Base-by-base conservation (phyloP, 2,888 invertebrate genomes). In the Synergus gifuensis region DNA sequence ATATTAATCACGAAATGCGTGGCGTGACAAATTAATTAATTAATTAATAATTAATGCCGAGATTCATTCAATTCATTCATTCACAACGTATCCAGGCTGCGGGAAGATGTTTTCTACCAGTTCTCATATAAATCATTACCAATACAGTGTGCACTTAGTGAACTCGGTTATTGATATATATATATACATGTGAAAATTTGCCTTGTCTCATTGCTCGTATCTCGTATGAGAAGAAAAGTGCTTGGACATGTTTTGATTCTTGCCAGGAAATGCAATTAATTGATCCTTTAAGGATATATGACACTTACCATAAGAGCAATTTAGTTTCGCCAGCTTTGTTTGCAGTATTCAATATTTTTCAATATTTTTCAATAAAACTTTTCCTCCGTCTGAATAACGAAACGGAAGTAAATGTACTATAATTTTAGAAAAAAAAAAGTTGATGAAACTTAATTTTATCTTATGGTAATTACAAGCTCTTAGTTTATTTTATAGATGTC, bases 71-170 rank as follows among this genome's bases (percentile, higher is more conserved):
- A 36, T 36, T 36, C 36, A 36, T 36, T 36, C 36, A 36, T 36
- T 36, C 69, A 49, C 69, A 69, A 36, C 67, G 5, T 22, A 67
- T 44, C 18, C 67, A 44, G 44, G 22, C 46, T 73, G 73, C 73
- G 76, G 66, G 79, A 79, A 79, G 66, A 79, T 79, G 76, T 79
- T 79, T 76, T 76, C 76, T 66, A 28, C 58, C 28, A 40, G 76
- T 79, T 79, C 79, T 76, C 79, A 79, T 76, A 76, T 79, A 40
- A 66, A 79, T 79, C 76, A 76, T 63, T 76, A 44, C 28, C n/a
- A 54, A 73, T 54, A 40, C 73, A 54, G 54, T 54, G 73, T 73
- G 36, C 73, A 69, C 54, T 73, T 73, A 54, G 54, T 54, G 73
- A 40, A 58, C 49, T 54, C 54, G 54, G 73, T 58, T 73, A 58